Evolutionary conservation across 1,140 invertebrate genomes (phyloP).

Genomic region (Venustaconcha ellipsiformis): DNA sequence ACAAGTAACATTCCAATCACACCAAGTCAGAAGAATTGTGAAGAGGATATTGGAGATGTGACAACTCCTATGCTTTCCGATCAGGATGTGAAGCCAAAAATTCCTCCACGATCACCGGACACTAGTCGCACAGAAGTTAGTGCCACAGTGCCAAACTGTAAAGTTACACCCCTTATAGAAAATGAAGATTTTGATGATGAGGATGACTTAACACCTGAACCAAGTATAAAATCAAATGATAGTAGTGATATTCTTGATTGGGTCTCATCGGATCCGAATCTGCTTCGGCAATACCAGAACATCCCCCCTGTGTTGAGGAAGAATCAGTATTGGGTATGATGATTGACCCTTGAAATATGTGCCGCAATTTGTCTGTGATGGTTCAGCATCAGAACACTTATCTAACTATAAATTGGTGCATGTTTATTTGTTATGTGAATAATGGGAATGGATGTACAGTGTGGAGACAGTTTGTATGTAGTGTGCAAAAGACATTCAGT

Average conservation of each 20-base stretch:
- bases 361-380: too few relatives aligned
- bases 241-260: constrained; percentile 35
- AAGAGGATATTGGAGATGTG: constrained; percentile 17
- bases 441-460: too few relatives aligned
- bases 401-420: too few relatives aligned
- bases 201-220: constrained; percentile 6
- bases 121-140: constrained; percentile 48
- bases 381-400: too few relatives aligned
- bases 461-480: too few relatives aligned
- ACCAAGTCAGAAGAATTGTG: constrained; percentile 7
- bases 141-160: constrained; percentile 52
- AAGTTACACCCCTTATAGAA: constrained; percentile 52
- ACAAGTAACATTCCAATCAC: constrained; percentile 41
- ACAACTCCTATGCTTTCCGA: constrained; percentile 22
- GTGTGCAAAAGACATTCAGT: too few relatives aligned
- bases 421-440: too few relatives aligned
- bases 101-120: constrained; percentile 45
- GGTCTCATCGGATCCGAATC: constrained; percentile 33
- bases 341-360: too few relatives aligned
- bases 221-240: constrained; percentile 9
- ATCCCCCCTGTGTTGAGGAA: constrained; percentile 34
- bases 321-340: constrained; percentile 42
- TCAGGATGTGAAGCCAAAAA: constrained; percentile 15
- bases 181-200: constrained; percentile 6
- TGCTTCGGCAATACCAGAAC: constrained; percentile 29